phyloP scores from a whole-genome alignment of 2,888 invertebrate species.

The Pasiphila rectangulata region DNA sequence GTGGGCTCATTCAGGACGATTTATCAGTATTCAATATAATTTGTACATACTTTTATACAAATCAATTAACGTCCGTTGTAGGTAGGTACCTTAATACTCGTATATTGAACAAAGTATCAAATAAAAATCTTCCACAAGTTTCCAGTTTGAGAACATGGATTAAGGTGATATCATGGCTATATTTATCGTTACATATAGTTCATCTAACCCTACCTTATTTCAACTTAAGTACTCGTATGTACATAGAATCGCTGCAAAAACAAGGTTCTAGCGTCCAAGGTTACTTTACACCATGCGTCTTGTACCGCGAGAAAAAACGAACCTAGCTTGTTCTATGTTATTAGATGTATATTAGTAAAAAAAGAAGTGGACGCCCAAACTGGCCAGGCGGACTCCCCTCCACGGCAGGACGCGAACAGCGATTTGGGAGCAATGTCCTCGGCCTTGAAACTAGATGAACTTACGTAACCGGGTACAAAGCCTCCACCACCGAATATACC shows the following conservation, averaged over 20 bases:
- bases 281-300: slow-evolving; percentile 20
- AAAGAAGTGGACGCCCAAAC: slow-evolving; percentile 69
- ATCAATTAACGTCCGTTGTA: too few relatives aligned
- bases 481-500: slow-evolving; percentile 72
- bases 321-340: slow-evolving; percentile 36
- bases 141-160: background rate
- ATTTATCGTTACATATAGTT: background rate
- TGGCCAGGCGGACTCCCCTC: slow-evolving; percentile 59
- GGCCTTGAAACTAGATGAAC: slow-evolving; percentile 80
- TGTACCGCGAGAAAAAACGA: slow-evolving; percentile 32
- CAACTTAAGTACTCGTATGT: slow-evolving; percentile 4
- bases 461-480: slow-evolving; percentile 74
- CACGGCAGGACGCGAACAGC: slow-evolving; percentile 74
- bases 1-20: too few relatives aligned
- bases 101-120: too few relatives aligned
- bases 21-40: too few relatives aligned
- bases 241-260: slow-evolving; percentile 14
- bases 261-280: slow-evolving; percentile 16
- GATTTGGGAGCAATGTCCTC: slow-evolving; percentile 79
- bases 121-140: too few relatives aligned
- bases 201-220: background rate
- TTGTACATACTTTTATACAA: too few relatives aligned
- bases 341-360: slow-evolving; percentile 56
- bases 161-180: slow-evolving; percentile 9
- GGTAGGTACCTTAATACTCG: too few relatives aligned